These are phyloP conservation scores for Listronotus oregonensis DNA, from an alignment of 1,140 invertebrate species.

Conservation along the genomic window DNA sequence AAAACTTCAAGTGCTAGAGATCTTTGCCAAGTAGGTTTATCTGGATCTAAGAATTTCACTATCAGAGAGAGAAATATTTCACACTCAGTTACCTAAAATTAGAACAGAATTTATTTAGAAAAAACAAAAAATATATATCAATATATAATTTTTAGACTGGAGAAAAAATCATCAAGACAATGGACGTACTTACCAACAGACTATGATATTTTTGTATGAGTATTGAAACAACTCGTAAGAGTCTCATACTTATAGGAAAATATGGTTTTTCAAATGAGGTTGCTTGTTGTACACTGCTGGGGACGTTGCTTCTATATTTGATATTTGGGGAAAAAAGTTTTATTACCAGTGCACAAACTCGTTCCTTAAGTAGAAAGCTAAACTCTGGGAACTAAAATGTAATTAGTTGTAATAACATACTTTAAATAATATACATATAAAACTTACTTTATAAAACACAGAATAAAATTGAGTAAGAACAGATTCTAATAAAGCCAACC, in stretches of 20 bases:
- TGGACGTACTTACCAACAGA: constrained; percentile 73
- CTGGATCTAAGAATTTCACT: constrained; percentile 95
- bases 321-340: constrained; percentile 97
- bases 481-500: constrained; percentile 92
- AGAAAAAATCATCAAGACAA: constrained; percentile 9
- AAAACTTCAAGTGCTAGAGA: constrained; percentile 93
- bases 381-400: constrained; percentile 92
- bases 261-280: constrained; percentile 86
- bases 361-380: constrained; percentile 91
- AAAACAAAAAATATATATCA: no score
- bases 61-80: constrained; percentile 97
- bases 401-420: no score
- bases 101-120: not conserved
- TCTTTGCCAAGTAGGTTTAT: constrained; percentile 95
- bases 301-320: constrained; percentile 75
- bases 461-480: constrained; percentile 89
- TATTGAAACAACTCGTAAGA: constrained; percentile 90
- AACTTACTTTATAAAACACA: constrained; percentile 91
- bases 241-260: constrained; percentile 95
- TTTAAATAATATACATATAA: no score
- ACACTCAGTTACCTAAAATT: constrained; percentile 88
- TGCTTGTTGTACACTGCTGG: constrained; percentile 61
- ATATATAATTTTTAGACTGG: no score
- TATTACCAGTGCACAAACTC: constrained; percentile 96
- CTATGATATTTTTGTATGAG: constrained; percentile 93